Conservation (phyloP, 2,113 vertebrate genomes). For the Suricata suricatta region DNA sequence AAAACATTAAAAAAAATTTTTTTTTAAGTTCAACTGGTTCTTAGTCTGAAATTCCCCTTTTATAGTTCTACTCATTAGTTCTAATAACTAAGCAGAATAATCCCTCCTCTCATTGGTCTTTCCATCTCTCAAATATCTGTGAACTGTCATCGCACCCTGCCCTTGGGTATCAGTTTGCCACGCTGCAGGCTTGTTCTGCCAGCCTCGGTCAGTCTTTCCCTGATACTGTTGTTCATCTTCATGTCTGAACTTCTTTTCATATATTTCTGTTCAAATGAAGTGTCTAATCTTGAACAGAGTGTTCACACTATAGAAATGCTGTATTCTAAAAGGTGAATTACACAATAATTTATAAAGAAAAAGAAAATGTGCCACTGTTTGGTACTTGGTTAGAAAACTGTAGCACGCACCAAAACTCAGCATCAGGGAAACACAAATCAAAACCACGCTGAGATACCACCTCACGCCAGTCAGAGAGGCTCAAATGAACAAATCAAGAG, state of each 20-base stretch:
- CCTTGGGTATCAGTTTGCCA: conserved; percentile 25
- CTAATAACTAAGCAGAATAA: conserved; percentile 40
- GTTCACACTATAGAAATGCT: background rate
- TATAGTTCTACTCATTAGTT: conserved; percentile 6
- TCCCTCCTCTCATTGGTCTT: conserved; percentile 1
- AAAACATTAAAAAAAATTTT: too few species aligned
- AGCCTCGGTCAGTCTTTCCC: background rate
- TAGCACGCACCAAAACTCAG: background rate
- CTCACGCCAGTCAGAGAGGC: too few species aligned
- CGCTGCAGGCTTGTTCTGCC: background rate
- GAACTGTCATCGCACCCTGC: conserved; percentile 9
- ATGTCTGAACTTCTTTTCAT: background rate
- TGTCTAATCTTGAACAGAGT: background rate
- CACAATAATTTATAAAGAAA: conserved; percentile 24
- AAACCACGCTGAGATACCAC: too few species aligned
- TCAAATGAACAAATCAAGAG: too few species aligned
- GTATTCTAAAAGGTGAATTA: background rate
- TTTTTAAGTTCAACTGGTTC: background rate
- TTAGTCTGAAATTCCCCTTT: conserved; percentile 14
- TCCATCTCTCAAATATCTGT: conserved; percentile 33
- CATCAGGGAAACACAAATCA: too few species aligned
- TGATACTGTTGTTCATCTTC: background rate
- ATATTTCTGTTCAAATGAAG: background rate
- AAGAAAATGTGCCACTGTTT: background rate
- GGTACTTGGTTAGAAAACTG: conserved; percentile 12